A percentile compares a stretch with the other conserved stretches of the same genome.
phyloP scores from a whole-genome alignment of 2,888 invertebrate species.

The Abrostola triplasia region DNA sequence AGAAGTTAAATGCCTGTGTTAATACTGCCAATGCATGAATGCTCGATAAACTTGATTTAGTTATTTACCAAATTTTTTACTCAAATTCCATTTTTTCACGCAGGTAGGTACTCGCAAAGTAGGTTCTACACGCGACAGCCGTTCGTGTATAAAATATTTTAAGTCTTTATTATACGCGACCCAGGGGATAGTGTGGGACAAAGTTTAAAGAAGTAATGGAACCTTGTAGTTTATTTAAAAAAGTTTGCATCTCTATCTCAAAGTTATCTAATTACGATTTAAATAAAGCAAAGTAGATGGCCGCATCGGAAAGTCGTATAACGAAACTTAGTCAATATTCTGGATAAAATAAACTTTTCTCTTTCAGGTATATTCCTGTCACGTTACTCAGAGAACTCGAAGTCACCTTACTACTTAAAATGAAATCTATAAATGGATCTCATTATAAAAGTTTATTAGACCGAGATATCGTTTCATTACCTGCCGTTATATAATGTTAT shows the following conservation, averaged over 20 bases:
- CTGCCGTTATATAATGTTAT: background rate
- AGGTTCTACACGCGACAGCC: too few relatives aligned
- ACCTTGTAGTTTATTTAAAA: slow-evolving; percentile 19
- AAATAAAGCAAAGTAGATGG: slow-evolving; percentile 36
- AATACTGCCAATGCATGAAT: too few relatives aligned
- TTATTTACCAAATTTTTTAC: too few relatives aligned
- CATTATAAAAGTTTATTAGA: background rate
- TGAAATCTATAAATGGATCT: slow-evolving; percentile 13
- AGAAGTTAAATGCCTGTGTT: too few relatives aligned
- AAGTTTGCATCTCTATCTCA: slow-evolving; percentile 32
- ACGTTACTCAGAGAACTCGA: slow-evolving; percentile 5
- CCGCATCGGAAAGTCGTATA: slow-evolving; percentile 23
- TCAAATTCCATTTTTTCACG: too few relatives aligned
- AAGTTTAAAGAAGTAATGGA: slow-evolving; percentile 2
- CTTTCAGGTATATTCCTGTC: slow-evolving; percentile 12
- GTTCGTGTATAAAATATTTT: too few relatives aligned
- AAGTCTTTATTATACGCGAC: slow-evolving; percentile 11
- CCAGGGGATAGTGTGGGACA: background rate
- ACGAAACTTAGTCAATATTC: slow-evolving; percentile 38
- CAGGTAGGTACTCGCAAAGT: too few relatives aligned
- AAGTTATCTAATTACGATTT: slow-evolving; percentile 49
- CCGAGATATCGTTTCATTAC: slow-evolving; percentile 4
- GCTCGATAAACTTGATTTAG: too few relatives aligned
- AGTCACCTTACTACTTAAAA: slow-evolving; percentile 8
- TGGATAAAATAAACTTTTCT: slow-evolving; percentile 20